These are phyloP conservation scores for Plumapathes pennacea DNA, from an alignment of 92 coral and sea anemone species.

Conservation along the genomic window DNA sequence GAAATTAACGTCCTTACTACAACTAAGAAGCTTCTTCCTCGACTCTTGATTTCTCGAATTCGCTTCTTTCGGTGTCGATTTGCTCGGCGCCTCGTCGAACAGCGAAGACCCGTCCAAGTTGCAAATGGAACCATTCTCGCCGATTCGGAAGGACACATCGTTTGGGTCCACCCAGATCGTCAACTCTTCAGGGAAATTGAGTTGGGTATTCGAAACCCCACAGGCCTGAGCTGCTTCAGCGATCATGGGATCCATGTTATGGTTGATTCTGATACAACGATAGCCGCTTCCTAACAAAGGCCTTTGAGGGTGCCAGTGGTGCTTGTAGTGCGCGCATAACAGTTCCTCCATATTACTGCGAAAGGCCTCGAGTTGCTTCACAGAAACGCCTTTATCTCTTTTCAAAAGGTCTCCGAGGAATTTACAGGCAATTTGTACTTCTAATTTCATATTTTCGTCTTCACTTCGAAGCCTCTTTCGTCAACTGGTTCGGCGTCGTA, in stretches of 20 bases:
- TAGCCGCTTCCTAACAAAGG: slow-evolving; percentile 99
- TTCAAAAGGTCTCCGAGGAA: slow-evolving; percentile 73
- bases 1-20: slow-evolving; percentile 60
- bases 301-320: slow-evolving; percentile 98
- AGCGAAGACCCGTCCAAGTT: slow-evolving; percentile 59
- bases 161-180: slow-evolving; percentile 99
- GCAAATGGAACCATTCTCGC: slow-evolving; percentile 97
- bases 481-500: too few species aligned
- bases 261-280: slow-evolving; percentile 97
- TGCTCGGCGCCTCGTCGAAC: slow-evolving; percentile 23
- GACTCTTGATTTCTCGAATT: slow-evolving; percentile 47
- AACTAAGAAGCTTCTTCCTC: slow-evolving; percentile 61
- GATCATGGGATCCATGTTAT: slow-evolving; percentile 77
- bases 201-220: slow-evolving; percentile 68
- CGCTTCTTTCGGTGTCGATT: slow-evolving; percentile 48
- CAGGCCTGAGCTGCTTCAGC: slow-evolving; percentile 78
- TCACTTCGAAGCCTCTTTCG: too few species aligned
- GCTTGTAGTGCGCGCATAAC: slow-evolving; percentile 89
- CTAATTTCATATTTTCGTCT: slow-evolving; percentile 68
- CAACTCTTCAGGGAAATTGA: slow-evolving; percentile 84
- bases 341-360: slow-evolving; percentile 90
- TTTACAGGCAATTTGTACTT: slow-evolving; percentile 90
- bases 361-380: slow-evolving; percentile 72
- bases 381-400: slow-evolving; percentile 65
- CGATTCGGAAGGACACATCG: slow-evolving; percentile 93